phyloP scores from a whole-genome alignment of 2,797 vertebrate genomes.

The Bufotes viridis region DNA sequence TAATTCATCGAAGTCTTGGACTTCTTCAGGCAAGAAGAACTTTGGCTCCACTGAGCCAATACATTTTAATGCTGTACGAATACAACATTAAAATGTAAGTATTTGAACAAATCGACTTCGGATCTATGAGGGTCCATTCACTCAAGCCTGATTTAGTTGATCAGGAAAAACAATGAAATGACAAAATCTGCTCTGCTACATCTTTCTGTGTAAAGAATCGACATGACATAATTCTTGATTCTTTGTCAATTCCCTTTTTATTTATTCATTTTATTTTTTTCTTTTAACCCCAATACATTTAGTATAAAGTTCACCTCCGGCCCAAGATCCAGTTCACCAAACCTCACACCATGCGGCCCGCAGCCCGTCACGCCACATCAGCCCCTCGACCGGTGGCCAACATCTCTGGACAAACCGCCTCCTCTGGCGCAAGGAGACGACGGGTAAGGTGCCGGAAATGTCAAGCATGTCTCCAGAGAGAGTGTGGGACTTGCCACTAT shows the following conservation, averaged over 20 bases:
- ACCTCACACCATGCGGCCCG: slow-evolving; percentile 81
- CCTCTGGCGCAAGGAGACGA: slow-evolving; percentile 83
- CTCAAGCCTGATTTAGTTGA: too few relatives aligned
- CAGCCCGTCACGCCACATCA: slow-evolving; percentile 69
- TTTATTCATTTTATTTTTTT: neutral
- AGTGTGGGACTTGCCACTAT: slow-evolving; percentile 93
- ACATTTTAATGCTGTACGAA: too few relatives aligned
- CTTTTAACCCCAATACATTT: neutral
- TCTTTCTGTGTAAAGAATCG: neutral
- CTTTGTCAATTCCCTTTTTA: slow-evolving; percentile 18
- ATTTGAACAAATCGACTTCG: too few relatives aligned
- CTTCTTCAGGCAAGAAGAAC: too few relatives aligned
- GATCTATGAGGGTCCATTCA: too few relatives aligned
- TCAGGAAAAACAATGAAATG: neutral
- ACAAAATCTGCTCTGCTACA: neutral
- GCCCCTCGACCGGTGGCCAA: slow-evolving; percentile 73
- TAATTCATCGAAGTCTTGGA: too few relatives aligned
- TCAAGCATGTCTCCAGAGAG: slow-evolving; percentile 88
- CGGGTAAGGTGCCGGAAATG: slow-evolving; percentile 94
- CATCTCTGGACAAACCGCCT: slow-evolving; percentile 67
- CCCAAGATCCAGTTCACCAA: slow-evolving; percentile 82
- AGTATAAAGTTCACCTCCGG: slow-evolving; percentile 74
- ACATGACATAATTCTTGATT: slow-evolving; percentile 18
- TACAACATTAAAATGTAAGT: too few relatives aligned
- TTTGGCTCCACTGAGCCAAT: too few relatives aligned